These are phyloP conservation scores for Planococcus citri DNA, from an alignment of 1,140 invertebrate genomes.

Conservation along the genomic window DNA sequence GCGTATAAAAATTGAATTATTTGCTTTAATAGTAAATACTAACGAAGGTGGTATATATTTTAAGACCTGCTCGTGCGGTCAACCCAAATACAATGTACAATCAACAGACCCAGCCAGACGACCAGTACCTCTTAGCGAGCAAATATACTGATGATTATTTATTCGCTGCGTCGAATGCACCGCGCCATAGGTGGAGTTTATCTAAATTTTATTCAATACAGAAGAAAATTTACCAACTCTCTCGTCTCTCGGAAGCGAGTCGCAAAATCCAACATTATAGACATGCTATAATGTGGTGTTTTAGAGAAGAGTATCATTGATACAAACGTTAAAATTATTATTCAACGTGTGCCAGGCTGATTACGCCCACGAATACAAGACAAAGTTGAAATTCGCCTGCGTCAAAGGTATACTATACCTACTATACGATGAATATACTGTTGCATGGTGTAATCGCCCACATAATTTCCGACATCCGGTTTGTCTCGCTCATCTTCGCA, in stretches of 20 bases:
- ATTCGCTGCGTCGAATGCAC: not conserved
- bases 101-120: too few species aligned
- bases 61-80: not conserved
- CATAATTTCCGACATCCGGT: conserved; percentile 6
- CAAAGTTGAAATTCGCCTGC: conserved; percentile 2
- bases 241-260: not conserved
- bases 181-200: not conserved
- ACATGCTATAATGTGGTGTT: too few species aligned
- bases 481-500: not conserved
- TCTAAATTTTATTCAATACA: not conserved
- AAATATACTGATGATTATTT: not conserved
- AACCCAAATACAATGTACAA: too few species aligned
- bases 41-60: not conserved
- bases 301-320: too few species aligned
- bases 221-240: not conserved
- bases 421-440: too few species aligned
- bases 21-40: not conserved
- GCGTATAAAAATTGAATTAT: not conserved
- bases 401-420: not conserved
- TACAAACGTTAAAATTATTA: not conserved
- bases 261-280: not conserved
- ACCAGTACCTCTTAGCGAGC: not conserved
- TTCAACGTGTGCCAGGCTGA: not conserved
- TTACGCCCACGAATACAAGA: not conserved
- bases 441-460: not conserved